phyloP scores from a whole-genome alignment of 2,888 invertebrate genomes.

The Pecten maximus region DNA sequence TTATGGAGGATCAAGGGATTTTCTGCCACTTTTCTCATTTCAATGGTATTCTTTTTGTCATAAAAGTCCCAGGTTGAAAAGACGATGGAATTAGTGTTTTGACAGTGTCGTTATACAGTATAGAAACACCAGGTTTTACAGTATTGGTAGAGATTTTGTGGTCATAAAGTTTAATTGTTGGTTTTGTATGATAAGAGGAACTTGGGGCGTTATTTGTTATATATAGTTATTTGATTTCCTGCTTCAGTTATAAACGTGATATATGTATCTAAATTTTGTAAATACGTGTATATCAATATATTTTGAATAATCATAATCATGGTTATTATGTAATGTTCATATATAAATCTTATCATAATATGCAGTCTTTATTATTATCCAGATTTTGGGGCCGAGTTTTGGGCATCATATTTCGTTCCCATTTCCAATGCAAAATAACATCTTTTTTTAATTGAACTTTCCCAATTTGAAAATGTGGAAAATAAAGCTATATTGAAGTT shows the following conservation, averaged over 20 bases:
- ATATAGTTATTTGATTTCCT: not conserved
- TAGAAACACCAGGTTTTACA: not conserved
- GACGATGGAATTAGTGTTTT: slow-evolving; percentile 1
- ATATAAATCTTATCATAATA: no score
- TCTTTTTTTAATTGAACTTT: no score
- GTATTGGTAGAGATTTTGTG: not conserved
- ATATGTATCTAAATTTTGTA: not conserved
- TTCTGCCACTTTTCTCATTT: slow-evolving; percentile 13
- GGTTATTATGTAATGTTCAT: no score
- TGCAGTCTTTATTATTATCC: no score
- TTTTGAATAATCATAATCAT: no score
- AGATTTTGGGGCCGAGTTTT: no score
- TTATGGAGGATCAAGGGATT: not conserved
- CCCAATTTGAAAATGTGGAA: no score
- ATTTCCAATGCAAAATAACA: no score
- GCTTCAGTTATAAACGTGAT: not conserved
- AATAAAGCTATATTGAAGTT: no score
- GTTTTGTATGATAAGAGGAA: not conserved
- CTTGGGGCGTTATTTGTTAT: not conserved
- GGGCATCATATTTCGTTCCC: no score
- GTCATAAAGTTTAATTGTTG: not conserved
- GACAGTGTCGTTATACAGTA: not conserved
- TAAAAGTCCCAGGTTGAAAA: not conserved
- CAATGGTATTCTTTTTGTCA: slow-evolving; percentile 26
- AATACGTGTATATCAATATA: no score